Evolutionary conservation across 2,888 invertebrate genomes (phyloP).

Genomic region (Pyrrhosoma nymphula): DNA sequence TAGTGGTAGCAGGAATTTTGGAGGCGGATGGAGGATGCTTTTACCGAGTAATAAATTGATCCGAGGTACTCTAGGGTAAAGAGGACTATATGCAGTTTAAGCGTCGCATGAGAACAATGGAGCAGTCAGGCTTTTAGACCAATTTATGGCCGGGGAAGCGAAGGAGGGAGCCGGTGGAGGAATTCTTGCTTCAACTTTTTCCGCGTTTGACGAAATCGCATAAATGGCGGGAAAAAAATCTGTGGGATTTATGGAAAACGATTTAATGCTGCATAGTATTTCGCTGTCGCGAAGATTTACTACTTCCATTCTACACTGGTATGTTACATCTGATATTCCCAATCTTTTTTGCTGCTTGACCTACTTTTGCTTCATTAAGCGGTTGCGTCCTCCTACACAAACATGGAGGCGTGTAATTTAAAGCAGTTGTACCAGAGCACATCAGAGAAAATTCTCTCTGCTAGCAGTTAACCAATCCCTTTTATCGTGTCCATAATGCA

Average conservation of each 20-base stretch:
- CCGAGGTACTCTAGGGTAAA: background rate
- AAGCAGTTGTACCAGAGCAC: background rate
- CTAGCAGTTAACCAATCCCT: background rate
- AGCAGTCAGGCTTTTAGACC: slow-evolving; percentile 4
- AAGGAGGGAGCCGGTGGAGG: background rate
- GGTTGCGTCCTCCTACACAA: background rate
- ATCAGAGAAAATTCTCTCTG: background rate
- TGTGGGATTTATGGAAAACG: background rate
- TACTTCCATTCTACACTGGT: background rate
- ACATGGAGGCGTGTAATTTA: background rate
- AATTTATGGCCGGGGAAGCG: background rate
- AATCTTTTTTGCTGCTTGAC: background rate
- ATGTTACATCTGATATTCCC: background rate
- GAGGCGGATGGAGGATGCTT: background rate
- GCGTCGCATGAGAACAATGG: slow-evolving; percentile 39
- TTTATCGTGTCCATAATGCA: background rate
- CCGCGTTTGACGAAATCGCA: background rate
- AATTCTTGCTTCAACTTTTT: background rate
- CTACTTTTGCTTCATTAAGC: background rate
- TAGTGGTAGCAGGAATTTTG: slow-evolving; percentile 4
- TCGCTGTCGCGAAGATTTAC: background rate
- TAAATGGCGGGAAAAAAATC: background rate
- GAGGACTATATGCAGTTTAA: slow-evolving; percentile 5
- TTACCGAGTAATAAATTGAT: slow-evolving; percentile 46
- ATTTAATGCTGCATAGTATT: background rate